These are phyloP conservation scores for Drosophila ustulata DNA, from an alignment of 2,888 invertebrate species.

Conservation along the genomic window DNA sequence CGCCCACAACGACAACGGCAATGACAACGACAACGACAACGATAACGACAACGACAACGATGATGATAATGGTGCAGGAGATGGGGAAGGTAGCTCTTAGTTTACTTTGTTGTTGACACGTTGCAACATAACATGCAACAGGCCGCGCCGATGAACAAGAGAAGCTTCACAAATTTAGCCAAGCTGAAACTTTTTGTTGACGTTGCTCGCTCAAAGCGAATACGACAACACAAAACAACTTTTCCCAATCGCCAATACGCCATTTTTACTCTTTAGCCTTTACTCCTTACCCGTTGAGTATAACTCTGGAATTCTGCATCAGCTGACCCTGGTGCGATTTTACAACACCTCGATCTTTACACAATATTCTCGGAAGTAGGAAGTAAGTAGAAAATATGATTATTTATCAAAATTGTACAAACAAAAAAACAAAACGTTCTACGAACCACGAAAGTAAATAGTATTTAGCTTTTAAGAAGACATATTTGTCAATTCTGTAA, in stretches of 20 bases:
- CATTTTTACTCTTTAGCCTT: not conserved
- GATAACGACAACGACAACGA: not conserved
- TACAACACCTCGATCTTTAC: too few species aligned
- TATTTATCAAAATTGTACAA: too few species aligned
- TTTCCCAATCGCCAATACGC: not conserved
- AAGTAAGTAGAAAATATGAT: too few species aligned
- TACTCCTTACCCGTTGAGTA: not conserved
- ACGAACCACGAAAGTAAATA: too few species aligned
- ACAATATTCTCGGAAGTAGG: too few species aligned
- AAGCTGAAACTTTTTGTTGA: slow-evolving; percentile 42
- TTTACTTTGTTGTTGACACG: slow-evolving; percentile 62
- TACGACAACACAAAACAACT: slow-evolving; percentile 9
- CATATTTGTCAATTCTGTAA: too few species aligned
- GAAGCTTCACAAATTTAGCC: slow-evolving; percentile 51
- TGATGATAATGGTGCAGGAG: not conserved
- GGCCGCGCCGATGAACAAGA: slow-evolving; percentile 47
- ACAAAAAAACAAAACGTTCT: too few species aligned
- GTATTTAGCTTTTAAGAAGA: too few species aligned
- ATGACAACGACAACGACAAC: not conserved
- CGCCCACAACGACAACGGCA: not conserved
- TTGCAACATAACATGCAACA: slow-evolving; percentile 72
- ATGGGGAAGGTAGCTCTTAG: not conserved
- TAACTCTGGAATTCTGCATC: too few species aligned
- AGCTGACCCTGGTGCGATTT: too few species aligned
- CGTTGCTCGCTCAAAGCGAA: slow-evolving; percentile 29